phyloP scores from a whole-genome alignment of 2,888 invertebrate species.

The Tillus elongatus region DNA sequence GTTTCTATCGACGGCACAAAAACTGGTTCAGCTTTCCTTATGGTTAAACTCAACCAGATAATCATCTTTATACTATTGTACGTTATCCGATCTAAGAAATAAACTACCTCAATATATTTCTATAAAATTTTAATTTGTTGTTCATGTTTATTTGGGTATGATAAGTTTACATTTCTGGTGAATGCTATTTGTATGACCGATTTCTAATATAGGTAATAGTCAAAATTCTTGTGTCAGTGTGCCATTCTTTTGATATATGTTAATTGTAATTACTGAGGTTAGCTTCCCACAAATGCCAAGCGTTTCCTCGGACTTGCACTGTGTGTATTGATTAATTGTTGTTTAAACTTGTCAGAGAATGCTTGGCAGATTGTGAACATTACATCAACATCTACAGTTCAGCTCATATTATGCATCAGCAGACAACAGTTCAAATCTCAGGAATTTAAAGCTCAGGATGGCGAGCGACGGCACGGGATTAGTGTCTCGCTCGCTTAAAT shows the following conservation, averaged over 20 bases:
- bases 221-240: constrained; percentile 40
- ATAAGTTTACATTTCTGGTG: constrained; percentile 37
- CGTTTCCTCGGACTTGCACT: too few relatives aligned
- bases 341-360: neutral
- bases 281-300: constrained; percentile 2
- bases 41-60: constrained; percentile 8
- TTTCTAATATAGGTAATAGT: constrained; percentile 22
- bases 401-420: constrained; percentile 9
- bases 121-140: constrained; percentile 40
- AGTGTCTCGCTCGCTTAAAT: too few relatives aligned
- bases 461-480: too few relatives aligned
- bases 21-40: too few relatives aligned
- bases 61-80: constrained; percentile 27
- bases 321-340: too few relatives aligned
- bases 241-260: constrained; percentile 39
- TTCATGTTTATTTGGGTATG: constrained; percentile 40
- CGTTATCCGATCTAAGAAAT: constrained; percentile 42
- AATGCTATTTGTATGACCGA: constrained; percentile 41
- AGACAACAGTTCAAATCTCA: constrained; percentile 30
- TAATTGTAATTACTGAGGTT: constrained; percentile 26
- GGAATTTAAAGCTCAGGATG: constrained; percentile 42
- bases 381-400: constrained; percentile 12
- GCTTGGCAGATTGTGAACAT: neutral
- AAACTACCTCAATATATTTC: constrained; percentile 46
- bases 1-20: too few relatives aligned